Evolutionary conservation across 2,113 vertebrate genomes (phyloP).

Genomic region (Mesembrinibis cayennensis): DNA sequence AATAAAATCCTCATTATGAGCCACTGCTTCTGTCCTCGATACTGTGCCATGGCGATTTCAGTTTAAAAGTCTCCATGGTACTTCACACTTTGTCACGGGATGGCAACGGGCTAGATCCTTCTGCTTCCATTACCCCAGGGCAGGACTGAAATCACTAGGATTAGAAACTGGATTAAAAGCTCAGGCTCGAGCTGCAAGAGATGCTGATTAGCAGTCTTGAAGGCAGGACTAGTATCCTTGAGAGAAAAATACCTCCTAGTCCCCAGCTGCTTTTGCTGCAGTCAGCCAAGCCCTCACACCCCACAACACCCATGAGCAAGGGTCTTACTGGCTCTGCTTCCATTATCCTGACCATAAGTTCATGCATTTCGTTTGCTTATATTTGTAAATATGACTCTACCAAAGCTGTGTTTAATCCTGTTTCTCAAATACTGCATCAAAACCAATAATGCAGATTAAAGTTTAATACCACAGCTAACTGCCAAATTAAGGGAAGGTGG

Average conservation of each 20-base stretch:
- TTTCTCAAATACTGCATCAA: constrained; percentile 13
- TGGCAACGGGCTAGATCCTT: neutral
- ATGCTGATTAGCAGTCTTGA: neutral
- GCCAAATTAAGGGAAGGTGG: neutral
- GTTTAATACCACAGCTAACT: neutral
- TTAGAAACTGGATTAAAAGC: constrained; percentile 54
- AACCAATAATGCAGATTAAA: neutral
- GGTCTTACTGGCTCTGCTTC: neutral
- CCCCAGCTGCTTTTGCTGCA: neutral
- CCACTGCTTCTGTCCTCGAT: neutral
- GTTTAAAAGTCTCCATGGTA: neutral
- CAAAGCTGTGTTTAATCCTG: neutral
- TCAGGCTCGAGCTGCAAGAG: constrained; percentile 6
- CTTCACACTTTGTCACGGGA: neutral
- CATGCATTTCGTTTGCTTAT: neutral
- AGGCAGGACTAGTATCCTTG: neutral
- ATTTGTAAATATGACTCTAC: neutral
- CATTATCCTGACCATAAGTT: neutral
- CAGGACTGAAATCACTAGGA: neutral
- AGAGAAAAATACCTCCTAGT: neutral
- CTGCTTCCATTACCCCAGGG: neutral
- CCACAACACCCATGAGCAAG: neutral
- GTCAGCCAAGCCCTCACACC: neutral
- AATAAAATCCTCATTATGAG: constrained; percentile 43
- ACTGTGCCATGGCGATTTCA: neutral